These are phyloP conservation scores for Benitochromis conjunctus DNA, from an alignment of 2,113 vertebrate species.

Conservation along the genomic window DNA sequence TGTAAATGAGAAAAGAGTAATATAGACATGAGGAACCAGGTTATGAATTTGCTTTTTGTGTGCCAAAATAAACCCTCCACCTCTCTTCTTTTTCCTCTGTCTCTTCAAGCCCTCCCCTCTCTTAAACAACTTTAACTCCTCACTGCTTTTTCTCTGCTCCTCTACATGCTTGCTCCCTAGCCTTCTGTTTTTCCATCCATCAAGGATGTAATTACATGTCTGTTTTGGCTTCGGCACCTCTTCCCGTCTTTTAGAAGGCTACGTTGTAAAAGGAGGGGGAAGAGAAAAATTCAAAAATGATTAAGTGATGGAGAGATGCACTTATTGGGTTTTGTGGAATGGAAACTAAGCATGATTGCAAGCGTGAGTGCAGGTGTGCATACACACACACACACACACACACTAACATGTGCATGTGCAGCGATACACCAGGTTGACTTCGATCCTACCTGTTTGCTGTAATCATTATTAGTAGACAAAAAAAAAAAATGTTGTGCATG, in stretches of 20 bases:
- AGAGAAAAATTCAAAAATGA: not conserved
- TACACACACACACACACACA: not conserved
- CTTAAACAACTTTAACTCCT: not conserved
- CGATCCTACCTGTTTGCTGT: constrained; percentile 11
- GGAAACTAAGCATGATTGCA: not conserved
- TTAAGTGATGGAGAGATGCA: constrained; percentile 28
- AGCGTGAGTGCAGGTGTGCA: not conserved
- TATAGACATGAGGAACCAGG: not conserved
- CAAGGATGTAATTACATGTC: constrained; percentile 45
- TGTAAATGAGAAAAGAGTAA: not conserved
- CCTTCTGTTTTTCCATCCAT: not conserved
- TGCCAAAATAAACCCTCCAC: not conserved
- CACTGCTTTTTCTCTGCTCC: not conserved
- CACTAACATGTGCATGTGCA: not conserved
- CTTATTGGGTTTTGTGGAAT: not conserved
- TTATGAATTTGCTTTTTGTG: constrained; percentile 11
- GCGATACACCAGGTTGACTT: constrained; percentile 13
- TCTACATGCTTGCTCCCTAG: not conserved
- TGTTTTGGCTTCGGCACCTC: not conserved
- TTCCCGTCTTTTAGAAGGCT: not conserved
- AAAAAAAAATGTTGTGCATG: not conserved
- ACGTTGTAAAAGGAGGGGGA: constrained; percentile 1
- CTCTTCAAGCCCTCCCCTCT: not conserved
- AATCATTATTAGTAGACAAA: not conserved
- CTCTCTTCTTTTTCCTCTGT: not conserved